Percentiles rank a stretch among this genome's conserved stretches.
These are phyloP conservation scores for Hydrozoanthus gracilis DNA, from an alignment of 92 coral and sea anemone genomes.

Conservation along the genomic window DNA sequence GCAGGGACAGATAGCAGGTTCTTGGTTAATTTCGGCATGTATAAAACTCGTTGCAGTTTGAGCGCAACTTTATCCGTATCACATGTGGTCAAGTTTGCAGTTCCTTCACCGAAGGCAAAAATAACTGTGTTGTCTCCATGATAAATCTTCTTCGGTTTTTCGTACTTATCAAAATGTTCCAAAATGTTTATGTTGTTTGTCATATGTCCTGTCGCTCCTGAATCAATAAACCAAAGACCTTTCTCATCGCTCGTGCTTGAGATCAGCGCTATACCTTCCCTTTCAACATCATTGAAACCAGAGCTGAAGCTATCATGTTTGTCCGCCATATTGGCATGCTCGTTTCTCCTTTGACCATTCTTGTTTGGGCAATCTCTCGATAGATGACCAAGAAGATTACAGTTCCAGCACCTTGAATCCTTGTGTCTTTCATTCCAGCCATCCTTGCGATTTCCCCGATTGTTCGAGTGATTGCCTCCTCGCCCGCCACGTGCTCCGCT, in stretches of 20 bases:
- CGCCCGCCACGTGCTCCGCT: no score
- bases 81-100: not conserved
- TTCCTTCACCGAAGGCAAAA: constrained; percentile 40
- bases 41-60: constrained; percentile 26
- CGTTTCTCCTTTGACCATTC: not conserved
- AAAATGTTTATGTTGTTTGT: constrained; percentile 28
- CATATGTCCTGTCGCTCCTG: constrained; percentile 50
- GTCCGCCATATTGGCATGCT: constrained; percentile 7
- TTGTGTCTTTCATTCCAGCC: no score
- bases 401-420: not conserved
- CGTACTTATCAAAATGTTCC: not conserved
- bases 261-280: constrained; percentile 10
- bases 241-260: not conserved
- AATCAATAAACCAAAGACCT: constrained; percentile 41
- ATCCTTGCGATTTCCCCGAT: no score
- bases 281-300: not conserved
- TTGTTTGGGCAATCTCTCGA: constrained; percentile 20
- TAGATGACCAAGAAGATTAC: not conserved
- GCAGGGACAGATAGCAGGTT: constrained; percentile 45
- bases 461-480: no score
- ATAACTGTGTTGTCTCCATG: constrained; percentile 39
- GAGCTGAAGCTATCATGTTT: constrained; percentile 11
- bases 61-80: not conserved
- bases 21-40: constrained; percentile 32
- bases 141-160: constrained; percentile 38